Evolutionary conservation across 2,113 vertebrate species (phyloP).

Genomic region (Struthidea cinerea): DNA sequence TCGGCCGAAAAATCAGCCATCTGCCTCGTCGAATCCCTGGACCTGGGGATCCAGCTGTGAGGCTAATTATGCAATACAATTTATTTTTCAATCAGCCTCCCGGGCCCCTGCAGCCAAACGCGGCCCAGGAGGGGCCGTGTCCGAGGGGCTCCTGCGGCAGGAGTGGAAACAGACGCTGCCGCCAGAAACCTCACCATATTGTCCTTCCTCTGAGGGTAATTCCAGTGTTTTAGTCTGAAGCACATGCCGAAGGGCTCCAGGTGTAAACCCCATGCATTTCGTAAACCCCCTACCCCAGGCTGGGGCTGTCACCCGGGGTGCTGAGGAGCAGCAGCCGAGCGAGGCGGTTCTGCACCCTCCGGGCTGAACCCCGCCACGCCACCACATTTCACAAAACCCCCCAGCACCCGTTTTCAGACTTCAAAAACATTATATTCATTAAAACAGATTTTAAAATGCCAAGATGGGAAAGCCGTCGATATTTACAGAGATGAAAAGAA

Average conservation of each 20-base stretch:
- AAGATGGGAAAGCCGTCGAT: background rate
- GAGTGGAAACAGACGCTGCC: rapidly evolving
- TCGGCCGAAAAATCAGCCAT: background rate
- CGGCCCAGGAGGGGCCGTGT: background rate
- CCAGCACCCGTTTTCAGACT: too few species aligned
- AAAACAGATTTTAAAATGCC: background rate
- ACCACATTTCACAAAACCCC: rapidly evolving
- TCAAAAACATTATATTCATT: background rate
- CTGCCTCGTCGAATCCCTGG: background rate
- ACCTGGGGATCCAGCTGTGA: background rate
- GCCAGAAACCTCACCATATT: background rate
- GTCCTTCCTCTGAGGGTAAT: background rate
- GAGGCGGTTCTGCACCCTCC: rapidly evolving
- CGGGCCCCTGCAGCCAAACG: background rate
- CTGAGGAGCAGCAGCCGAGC: background rate
- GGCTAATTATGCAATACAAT: background rate
- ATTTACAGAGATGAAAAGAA: background rate
- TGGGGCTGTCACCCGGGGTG: background rate
- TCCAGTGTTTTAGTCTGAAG: background rate
- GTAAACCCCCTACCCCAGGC: background rate
- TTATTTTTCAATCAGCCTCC: constrained; percentile 25
- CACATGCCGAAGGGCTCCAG: background rate
- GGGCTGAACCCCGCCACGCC: rapidly evolving
- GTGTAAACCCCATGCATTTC: rapidly evolving
- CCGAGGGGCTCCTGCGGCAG: background rate